These are phyloP conservation scores for Scatophagus argus DNA, from an alignment of 2,113 vertebrate species.

Conservation along the genomic window DNA sequence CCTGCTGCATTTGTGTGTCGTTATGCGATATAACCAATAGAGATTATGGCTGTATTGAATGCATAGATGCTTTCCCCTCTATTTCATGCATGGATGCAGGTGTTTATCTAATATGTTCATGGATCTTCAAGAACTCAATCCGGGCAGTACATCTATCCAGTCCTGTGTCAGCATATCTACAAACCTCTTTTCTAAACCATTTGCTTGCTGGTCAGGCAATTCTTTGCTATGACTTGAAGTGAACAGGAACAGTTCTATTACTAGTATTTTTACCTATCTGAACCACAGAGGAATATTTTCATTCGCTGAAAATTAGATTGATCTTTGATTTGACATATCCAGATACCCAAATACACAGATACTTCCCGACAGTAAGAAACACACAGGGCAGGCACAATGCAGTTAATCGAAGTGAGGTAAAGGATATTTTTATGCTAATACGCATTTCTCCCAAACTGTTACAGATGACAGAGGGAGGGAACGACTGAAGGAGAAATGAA, in stretches of 20 bases:
- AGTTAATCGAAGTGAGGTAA: slow-evolving; percentile 58
- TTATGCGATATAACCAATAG: background rate
- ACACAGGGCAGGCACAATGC: slow-evolving; percentile 29
- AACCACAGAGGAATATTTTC: slow-evolving; percentile 15
- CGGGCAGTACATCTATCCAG: background rate
- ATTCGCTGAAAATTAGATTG: background rate
- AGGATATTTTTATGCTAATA: slow-evolving; percentile 64
- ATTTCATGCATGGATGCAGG: background rate
- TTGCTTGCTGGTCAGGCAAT: background rate
- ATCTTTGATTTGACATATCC: background rate
- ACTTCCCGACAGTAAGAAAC: background rate
- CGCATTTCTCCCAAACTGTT: slow-evolving; percentile 18
- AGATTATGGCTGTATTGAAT: background rate
- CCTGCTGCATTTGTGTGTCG: background rate
- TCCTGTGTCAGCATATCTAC: background rate
- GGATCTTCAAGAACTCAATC: background rate
- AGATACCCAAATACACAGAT: background rate
- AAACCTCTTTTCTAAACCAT: background rate
- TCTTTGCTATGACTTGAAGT: background rate
- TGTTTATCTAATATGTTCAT: background rate
- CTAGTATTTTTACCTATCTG: background rate
- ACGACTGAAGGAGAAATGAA: slow-evolving; percentile 53
- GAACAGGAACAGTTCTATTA: background rate
- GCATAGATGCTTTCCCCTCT: background rate
- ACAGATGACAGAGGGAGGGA: slow-evolving; percentile 24